These are phyloP conservation scores for Tyrannus savana DNA, from an alignment of 2,113 vertebrate genomes.

Conservation along the genomic window DNA sequence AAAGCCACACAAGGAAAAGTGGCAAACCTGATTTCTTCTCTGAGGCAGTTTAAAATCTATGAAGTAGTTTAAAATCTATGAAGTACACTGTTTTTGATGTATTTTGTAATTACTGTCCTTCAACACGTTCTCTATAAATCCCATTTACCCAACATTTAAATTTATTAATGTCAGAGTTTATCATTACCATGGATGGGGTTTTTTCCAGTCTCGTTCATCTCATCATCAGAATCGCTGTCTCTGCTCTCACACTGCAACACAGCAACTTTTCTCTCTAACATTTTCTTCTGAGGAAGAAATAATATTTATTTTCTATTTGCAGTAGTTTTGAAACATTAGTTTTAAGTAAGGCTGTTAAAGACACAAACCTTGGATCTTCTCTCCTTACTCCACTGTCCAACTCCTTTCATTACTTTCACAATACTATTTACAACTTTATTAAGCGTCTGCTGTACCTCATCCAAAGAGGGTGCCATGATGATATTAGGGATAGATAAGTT, in stretches of 20 bases:
- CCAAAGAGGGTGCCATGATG: slow-evolving; percentile 82
- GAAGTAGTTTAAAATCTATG: neutral
- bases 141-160: neutral
- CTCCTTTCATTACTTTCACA: slow-evolving; percentile 85
- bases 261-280: slow-evolving; percentile 77
- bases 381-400: slow-evolving; percentile 89
- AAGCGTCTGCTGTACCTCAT: slow-evolving; percentile 88
- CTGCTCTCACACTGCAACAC: slow-evolving; percentile 67
- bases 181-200: slow-evolving; percentile 76
- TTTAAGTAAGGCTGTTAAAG: neutral
- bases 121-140: neutral
- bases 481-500: slow-evolving; percentile 88
- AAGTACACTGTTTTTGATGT: neutral
- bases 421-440: slow-evolving; percentile 85
- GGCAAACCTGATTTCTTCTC: neutral
- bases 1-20: neutral
- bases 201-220: slow-evolving; percentile 61
- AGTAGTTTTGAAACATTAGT: neutral
- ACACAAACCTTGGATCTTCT: slow-evolving; percentile 82
- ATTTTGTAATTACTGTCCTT: neutral
- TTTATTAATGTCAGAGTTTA: neutral
- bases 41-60: neutral
- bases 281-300: slow-evolving; percentile 75
- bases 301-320: neutral
- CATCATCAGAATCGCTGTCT: slow-evolving; percentile 85